Conservation (phyloP, 2,888 invertebrate genomes). For the Meteorus colon region DNA sequence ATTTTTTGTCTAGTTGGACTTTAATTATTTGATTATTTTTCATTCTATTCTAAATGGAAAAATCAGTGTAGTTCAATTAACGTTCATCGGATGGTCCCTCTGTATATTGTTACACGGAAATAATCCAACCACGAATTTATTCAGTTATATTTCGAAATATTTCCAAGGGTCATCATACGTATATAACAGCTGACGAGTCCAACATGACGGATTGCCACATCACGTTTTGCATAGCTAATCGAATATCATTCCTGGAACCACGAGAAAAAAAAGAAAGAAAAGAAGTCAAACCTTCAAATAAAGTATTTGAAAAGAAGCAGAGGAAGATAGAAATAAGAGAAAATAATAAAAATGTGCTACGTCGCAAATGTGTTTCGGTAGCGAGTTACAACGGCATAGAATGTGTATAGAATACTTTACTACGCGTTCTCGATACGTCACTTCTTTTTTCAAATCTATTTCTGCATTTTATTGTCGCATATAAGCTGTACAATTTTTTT, state of each 20-base stretch:
- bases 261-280: neutral
- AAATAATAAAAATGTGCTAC: constrained; percentile 7
- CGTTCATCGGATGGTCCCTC: neutral
- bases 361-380: neutral
- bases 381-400: neutral
- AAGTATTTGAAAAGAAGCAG: neutral
- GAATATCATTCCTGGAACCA: neutral
- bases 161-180: neutral
- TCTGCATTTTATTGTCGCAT: constrained; percentile 17
- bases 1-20: neutral
- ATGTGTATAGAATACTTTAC: neutral
- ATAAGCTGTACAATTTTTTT: constrained; percentile 12
- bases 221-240: constrained; percentile 11
- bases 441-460: constrained; percentile 6
- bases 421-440: neutral
- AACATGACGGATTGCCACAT: neutral
- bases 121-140: neutral
- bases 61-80: neutral
- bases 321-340: neutral
- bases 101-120: neutral
- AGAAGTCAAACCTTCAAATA: neutral
- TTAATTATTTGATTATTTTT: neutral
- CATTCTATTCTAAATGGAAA: neutral
- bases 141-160: neutral
- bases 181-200: neutral